phyloP scores from a whole-genome alignment of 2,888 invertebrate genomes.

The Deilephila elpenor region DNA sequence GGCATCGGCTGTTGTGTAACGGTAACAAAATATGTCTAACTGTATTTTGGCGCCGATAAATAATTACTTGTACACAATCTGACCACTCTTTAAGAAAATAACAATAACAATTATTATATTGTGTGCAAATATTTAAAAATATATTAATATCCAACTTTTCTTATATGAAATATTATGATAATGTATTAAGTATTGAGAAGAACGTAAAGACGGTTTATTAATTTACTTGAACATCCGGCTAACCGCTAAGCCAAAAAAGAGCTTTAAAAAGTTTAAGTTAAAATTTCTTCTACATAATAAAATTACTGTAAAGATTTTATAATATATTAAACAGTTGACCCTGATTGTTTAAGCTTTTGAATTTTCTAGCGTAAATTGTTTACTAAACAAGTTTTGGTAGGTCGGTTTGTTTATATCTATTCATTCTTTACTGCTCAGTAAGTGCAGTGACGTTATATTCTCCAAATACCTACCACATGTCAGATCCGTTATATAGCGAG shows the following conservation, averaged over 20 bases:
- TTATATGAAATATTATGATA: no score
- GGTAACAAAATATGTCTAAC: background rate
- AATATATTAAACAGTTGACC: no score
- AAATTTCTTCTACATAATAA: no score
- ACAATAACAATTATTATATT: no score
- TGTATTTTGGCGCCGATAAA: conserved; percentile 5
- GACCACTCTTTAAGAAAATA: background rate
- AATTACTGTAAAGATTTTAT: no score
- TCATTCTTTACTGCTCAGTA: background rate
- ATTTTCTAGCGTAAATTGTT: background rate
- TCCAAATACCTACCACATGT: background rate
- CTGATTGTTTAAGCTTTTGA: background rate
- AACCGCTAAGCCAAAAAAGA: no score
- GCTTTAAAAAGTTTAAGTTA: no score
- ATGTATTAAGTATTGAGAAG: no score
- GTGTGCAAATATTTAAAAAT: no score
- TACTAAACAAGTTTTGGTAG: background rate
- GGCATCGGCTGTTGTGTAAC: background rate
- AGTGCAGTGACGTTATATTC: background rate
- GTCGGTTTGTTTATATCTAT: background rate
- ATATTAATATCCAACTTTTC: no score
- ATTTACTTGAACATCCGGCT: no score
- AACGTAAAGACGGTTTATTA: no score
- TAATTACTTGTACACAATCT: background rate
- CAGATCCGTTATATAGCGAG: background rate